A percentile compares a stretch with the other conserved stretches of the same genome.
Evolutionary conservation across 2,888 invertebrate species (phyloP).

Genomic region (Sycophila texana): DNA sequence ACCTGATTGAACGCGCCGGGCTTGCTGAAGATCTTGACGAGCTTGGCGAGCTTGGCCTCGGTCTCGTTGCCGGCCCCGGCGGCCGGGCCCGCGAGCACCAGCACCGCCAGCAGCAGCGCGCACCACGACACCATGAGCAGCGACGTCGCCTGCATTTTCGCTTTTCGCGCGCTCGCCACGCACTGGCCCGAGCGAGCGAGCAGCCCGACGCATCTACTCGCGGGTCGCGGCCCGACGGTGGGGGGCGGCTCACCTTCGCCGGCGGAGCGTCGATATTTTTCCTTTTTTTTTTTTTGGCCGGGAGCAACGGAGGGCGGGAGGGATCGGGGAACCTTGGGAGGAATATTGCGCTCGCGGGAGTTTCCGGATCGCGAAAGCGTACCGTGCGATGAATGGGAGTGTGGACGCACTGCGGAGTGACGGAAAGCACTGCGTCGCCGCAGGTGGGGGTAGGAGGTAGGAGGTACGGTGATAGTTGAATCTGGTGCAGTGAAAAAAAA

Average conservation of each 20-base stretch:
- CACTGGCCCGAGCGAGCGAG: constrained; percentile 7
- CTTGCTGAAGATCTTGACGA: constrained; percentile 73
- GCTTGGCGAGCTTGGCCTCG: constrained; percentile 71
- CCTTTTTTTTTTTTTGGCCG: no score
- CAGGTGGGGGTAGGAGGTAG: no score
- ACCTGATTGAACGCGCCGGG: constrained; percentile 75
- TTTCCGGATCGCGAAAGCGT: no score
- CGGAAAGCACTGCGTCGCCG: no score
- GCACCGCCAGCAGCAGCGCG: not conserved
- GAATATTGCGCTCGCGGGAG: no score
- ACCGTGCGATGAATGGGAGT: no score
- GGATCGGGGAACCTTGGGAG: no score
- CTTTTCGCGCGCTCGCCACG: not conserved
- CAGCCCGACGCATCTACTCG: not conserved
- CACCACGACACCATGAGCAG: not conserved
- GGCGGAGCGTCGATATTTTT: not conserved
- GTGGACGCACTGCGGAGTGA: no score
- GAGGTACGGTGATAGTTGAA: no score
- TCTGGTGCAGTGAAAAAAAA: no score
- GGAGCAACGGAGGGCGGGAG: no score
- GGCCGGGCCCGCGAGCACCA: constrained; percentile 4
- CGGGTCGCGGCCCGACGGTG: not conserved
- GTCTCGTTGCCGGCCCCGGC: constrained; percentile 48
- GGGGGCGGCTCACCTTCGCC: constrained; percentile 8
- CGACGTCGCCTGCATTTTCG: not conserved